A percentile compares a stretch with the other conserved stretches of the same genome.
phyloP scores from a whole-genome alignment of 2,113 vertebrate genomes.

The Anser brachyrhynchus region DNA sequence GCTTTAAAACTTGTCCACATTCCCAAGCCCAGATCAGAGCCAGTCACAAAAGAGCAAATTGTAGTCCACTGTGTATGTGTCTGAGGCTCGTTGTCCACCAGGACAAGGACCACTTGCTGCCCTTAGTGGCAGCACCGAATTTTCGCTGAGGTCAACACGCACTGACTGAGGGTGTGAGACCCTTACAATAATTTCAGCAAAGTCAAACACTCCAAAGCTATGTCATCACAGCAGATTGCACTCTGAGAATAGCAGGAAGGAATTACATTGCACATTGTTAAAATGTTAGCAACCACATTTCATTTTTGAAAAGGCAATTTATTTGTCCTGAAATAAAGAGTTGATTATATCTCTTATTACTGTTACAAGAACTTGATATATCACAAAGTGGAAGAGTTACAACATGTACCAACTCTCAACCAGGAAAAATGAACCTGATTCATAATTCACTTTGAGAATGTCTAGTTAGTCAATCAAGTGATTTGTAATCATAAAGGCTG shows the following conservation, averaged over 20 bases:
- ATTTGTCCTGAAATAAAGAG: constrained; percentile 77
- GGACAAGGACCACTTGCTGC: background rate
- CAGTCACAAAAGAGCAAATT: constrained; percentile 25
- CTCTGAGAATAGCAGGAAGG: constrained; percentile 52
- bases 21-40: background rate
- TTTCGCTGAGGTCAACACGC: background rate
- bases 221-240: constrained; percentile 50
- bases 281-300: constrained; percentile 75
- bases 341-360: constrained; percentile 79
- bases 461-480: constrained; percentile 99
- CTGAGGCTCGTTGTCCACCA: background rate
- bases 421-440: constrained; percentile 82
- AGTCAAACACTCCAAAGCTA: constrained; percentile 63
- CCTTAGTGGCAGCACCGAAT: background rate
- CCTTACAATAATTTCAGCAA: constrained; percentile 43
- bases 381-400: constrained; percentile 77
- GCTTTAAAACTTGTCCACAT: background rate
- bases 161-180: background rate
- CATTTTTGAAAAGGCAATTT: constrained; percentile 77
- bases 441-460: constrained; percentile 91
- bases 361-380: constrained; percentile 78
- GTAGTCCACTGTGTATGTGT: background rate
- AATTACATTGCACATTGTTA: constrained; percentile 68
- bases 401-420: constrained; percentile 77
- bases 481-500: constrained; percentile 98